phyloP scores from a whole-genome alignment of 2,113 vertebrate species.

The Dunckerocampus dactyliophorus region DNA sequence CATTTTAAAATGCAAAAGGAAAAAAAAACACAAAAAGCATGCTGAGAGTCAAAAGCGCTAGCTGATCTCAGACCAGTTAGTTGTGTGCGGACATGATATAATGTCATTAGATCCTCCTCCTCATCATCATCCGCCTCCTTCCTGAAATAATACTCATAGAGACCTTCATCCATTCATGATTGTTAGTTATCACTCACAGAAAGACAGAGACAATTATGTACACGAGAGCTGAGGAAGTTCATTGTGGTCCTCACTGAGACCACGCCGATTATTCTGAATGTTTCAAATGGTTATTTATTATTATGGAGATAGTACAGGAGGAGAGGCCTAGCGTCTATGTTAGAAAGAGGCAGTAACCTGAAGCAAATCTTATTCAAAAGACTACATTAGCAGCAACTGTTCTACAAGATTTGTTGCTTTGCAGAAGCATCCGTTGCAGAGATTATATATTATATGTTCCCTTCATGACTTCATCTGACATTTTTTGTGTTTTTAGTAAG shows the following conservation, averaged over 20 bases:
- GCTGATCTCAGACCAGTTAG: too few species aligned
- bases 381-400: slow-evolving; percentile 56
- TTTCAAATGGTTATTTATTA: not conserved
- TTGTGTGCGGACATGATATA: slow-evolving; percentile 32
- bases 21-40: not conserved
- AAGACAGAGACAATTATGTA: not conserved
- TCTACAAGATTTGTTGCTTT: slow-evolving; percentile 37
- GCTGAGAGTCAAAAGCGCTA: not conserved
- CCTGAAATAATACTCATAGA: too few species aligned
- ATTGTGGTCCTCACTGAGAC: slow-evolving; percentile 19
- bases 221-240: not conserved
- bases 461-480: slow-evolving; percentile 30
- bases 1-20: not conserved
- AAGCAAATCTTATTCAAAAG: slow-evolving; percentile 11
- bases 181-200: not conserved
- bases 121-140: too few species aligned
- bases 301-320: not conserved
- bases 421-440: slow-evolving; percentile 21
- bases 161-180: too few species aligned
- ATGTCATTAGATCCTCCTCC: too few species aligned
- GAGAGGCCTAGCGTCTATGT: slow-evolving; percentile 12
- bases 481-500: slow-evolving; percentile 28
- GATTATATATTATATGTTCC: slow-evolving; percentile 22
- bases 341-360: slow-evolving; percentile 21
- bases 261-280: not conserved